Evolutionary conservation across 2,113 vertebrate species (phyloP), one percentile per base, ranked within the genome.

Genomic region (Desmodus rotundus): DNA sequence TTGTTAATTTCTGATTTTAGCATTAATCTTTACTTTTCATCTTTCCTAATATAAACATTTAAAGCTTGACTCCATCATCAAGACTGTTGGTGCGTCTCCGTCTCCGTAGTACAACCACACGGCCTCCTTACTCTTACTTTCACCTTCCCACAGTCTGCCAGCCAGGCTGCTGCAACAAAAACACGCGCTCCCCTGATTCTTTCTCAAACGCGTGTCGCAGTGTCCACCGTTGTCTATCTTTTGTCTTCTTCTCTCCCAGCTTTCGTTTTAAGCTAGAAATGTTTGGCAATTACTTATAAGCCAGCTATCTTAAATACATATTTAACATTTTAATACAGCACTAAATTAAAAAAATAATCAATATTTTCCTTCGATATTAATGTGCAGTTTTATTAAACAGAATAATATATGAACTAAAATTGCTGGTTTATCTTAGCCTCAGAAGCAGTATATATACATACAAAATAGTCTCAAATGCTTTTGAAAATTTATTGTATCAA

Each of bases 401-500:
- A 68, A 47, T 84, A 92, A 78, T 15, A n/a, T 47, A 17, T 4
- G 0, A 50, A 33, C 31, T 36, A 41, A 74, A 93, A 41, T 50
- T 88, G 45, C 80, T 3, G 1, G 19, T 87, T 78, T 74, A 47
- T 56, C 38, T 76, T 28, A 52, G 5, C 20, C 11, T 24, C 33
- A 38, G 28, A 76, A 94, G 17, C 65, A 78, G 50, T 52, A 1
- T 87, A 31, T 50, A 4, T 38, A 74, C 10, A 50, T 67, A 47
- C 2, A 78, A 73, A 78, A 92, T 11, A 16, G 19, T 77, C 28
- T 85, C 28, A 78, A 12, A 43, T 87, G 11, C 47, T 93, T 94
- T 94, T 65, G 56, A 87, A 97, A 96, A 73, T 89, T 65, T 13
- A 45, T 26, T 33, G 3, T 58, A 72, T 86, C 26, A n/a, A 31